Evolutionary conservation across 2,888 invertebrate genomes (phyloP), one percentile per base, ranked within the genome.

Genomic region (Andrena minutula): DNA sequence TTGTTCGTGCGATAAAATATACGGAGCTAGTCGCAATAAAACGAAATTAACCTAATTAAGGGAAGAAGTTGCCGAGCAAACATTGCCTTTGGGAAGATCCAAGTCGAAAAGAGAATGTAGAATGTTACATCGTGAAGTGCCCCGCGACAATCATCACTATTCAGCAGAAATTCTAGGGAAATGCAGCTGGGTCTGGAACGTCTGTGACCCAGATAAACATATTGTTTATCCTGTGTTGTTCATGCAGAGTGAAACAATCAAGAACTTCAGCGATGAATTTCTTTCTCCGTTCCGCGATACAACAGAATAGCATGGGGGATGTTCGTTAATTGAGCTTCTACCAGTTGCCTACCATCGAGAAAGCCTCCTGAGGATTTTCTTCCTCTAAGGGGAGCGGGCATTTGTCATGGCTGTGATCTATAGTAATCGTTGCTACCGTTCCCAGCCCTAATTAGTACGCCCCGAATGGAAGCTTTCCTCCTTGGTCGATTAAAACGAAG

Each of bases 321-420:
- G 26, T 51, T 12, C 51, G 60, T 72, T 80, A 80, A 80, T 68
- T 68, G 41, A 76, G 68, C 65, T 71, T 49, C 47, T 26, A 56
- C 32, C 16, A 12, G 23, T 75, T 7, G 41, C 8, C 56, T 5
- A 53, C 12, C 61, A 80, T 72, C 47, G 35, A 23, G 61, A 30
- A 53, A 23, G 8, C 20, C 28, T 4, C 30, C 30, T 1, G 41
- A 47, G 61, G 8, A 61, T 51, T 66, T 53, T 41, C 64, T n/a
- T 41, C 41, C n/a, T 26, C 35, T 0, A 26, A 28, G 30, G 8
- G 20, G 28, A 63, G 30, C 32, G 8, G 8, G 51, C 53, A 49
- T 66, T 75, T 63, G 63, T 71, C 66, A 51, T 61, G 10, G 8
- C 20, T 58, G 41, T 8, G 32, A 23, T 53, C 49, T 49, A 41